A percentile compares a stretch with the other conserved stretches of the same genome.
phyloP scores from a whole-genome alignment of 2,797 vertebrate species.

The Holocentrus rufus region DNA sequence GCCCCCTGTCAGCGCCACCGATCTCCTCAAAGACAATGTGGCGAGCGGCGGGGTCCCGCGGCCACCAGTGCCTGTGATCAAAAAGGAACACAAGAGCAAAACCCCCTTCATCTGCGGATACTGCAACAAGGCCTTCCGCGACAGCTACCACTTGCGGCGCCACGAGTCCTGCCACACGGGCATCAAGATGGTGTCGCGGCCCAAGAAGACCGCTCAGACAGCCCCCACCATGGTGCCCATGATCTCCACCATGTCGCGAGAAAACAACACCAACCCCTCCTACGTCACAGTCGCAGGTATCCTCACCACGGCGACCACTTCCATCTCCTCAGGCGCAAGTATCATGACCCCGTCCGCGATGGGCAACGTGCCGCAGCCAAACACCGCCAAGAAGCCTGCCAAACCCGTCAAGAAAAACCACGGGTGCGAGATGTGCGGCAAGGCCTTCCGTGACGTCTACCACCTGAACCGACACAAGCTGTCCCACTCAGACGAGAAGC shows the following conservation, averaged over 20 bases:
- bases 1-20: conserved; percentile 88
- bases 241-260: conserved; percentile 92
- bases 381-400: conserved; percentile 91
- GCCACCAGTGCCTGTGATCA: conserved; percentile 83
- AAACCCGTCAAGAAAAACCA: conserved; percentile 99
- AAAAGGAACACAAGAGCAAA: conserved; percentile 97
- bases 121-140: conserved; percentile 99
- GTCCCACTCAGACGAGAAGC: conserved; percentile 98
- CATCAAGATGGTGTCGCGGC: conserved; percentile 97
- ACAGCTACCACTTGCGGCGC: conserved; percentile 98
- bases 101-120: conserved; percentile 98
- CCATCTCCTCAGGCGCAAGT: conserved; percentile 86
- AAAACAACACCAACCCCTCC: conserved; percentile 89
- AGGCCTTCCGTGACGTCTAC: conserved; percentile 98
- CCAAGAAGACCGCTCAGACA: conserved; percentile 89
- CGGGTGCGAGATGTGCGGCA: conserved; percentile 98
- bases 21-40: conserved; percentile 93
- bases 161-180: conserved; percentile 99
- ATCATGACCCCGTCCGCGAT: conserved; percentile 80
- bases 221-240: conserved; percentile 95
- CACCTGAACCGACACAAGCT: conserved; percentile 99
- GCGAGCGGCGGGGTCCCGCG: conserved; percentile 75
- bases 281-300: conserved; percentile 95
- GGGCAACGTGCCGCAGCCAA: conserved; percentile 79
- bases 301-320: conserved; percentile 94